Evolutionary conservation across 2,797 vertebrate genomes (phyloP), one percentile per base, ranked within the genome.

Genomic region (Platyrinchus mystaceus): DNA sequence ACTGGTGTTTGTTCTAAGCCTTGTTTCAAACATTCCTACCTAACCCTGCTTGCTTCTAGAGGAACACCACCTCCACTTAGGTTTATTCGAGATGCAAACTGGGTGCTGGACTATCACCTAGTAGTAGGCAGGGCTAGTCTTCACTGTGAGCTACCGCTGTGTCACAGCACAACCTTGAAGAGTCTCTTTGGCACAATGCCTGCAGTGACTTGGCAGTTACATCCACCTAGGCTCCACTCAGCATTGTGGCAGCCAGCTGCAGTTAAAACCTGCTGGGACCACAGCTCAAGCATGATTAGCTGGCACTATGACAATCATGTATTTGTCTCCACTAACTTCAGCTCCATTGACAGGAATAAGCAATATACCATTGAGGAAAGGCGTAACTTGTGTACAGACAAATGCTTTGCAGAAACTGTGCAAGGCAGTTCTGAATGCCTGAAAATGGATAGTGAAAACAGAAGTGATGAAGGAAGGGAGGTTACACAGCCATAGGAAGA

Each of bases 221-320:
- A 62, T 70, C 75, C 83, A 93, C 87, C 87, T 86, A 84, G 90
- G 91, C 91, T 94, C n/a, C 3, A 2, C 32, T 87, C 47, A 79
- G 77, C 4, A 0, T 43, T 73, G 55, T 94, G 83, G 80, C 94
- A 95, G 94, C 93, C 93, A 95, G 36, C 91, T 92, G 85, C 87
- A 92, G 87, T 91, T 71, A 85, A 95, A 93, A 86, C 66, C 92
- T 93, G 91, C 89, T 90, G 94, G 83, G 92, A 92, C 91, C 67
- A 67, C 2, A 28, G 83, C 87, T 90, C 93, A 52, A 79, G 80
- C 77, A 56, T 10, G 17, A 73, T 88, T 73, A 94, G 79, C 75
- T 95, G 92, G 90, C 91, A 81, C 1, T 0, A 30, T 63, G 84
- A 91, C 91, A 94, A 7, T 71, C 62, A 6, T 16, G 24, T 62